These are phyloP conservation scores for Gobio occitaniae DNA, from an alignment of 2,797 vertebrate genomes.

Conservation along the genomic window DNA sequence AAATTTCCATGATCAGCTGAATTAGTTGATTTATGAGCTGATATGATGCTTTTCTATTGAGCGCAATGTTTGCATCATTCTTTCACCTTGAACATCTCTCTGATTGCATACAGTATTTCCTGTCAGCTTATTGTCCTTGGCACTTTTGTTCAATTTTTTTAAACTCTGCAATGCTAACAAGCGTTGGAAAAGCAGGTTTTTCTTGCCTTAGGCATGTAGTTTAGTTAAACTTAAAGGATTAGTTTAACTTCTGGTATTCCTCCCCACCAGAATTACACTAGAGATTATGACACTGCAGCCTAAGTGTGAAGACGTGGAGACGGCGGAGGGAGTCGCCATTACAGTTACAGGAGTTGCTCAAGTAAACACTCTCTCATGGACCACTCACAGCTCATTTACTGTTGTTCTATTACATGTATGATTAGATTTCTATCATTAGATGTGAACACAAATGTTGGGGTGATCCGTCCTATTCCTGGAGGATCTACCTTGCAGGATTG, in stretches of 20 bases:
- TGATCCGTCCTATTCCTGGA: not conserved
- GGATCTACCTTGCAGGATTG: not conserved
- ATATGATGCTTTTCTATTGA: not conserved
- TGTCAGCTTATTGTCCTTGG: not conserved
- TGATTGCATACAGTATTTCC: not conserved
- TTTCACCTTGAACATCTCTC: not conserved
- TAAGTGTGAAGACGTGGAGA: constrained; percentile 96
- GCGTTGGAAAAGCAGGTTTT: not conserved
- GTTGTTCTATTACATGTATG: not conserved
- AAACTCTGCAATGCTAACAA: not conserved
- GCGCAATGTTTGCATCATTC: not conserved
- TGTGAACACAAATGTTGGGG: not conserved
- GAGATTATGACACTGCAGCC: constrained; percentile 99
- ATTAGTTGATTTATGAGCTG: not conserved
- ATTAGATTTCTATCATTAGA: not conserved
- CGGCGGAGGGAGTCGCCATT: constrained; percentile 96
- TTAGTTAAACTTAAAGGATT: not conserved
- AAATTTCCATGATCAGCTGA: constrained; percentile 16
- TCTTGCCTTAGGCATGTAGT: not conserved
- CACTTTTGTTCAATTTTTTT: not conserved
- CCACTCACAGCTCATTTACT: not conserved
- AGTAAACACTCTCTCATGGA: constrained; percentile 77
- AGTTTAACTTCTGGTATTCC: not conserved
- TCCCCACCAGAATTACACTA: constrained; percentile 88
- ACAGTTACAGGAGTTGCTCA: constrained; percentile 98